Conservation (phyloP, 2,797 vertebrate species). For the Holocentrus rufus region DNA sequence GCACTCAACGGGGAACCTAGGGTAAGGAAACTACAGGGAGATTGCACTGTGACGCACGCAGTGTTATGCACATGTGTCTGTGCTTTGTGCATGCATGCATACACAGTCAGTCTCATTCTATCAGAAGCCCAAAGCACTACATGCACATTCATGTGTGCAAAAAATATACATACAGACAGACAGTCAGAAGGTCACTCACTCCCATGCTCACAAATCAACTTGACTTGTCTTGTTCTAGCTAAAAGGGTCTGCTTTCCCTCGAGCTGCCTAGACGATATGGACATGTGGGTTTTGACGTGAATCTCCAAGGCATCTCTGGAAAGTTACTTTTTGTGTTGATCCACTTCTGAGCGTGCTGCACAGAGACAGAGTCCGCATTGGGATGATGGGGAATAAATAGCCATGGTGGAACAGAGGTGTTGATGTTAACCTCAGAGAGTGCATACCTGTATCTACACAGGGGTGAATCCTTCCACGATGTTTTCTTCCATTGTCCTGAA, state of each 20-base stretch:
- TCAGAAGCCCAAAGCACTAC: constrained; percentile 42
- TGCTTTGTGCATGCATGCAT: constrained; percentile 31
- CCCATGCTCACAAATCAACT: constrained; percentile 10
- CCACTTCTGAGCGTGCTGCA: neutral
- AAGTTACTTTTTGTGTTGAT: constrained; percentile 6
- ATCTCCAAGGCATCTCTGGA: constrained; percentile 10
- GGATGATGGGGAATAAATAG: neutral
- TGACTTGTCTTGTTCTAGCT: neutral
- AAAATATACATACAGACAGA: neutral
- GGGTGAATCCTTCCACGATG: neutral
- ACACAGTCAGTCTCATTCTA: constrained; percentile 59
- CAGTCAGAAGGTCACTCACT: constrained; percentile 1
- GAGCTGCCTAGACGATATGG: neutral
- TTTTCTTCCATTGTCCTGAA: neutral
- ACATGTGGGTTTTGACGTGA: neutral
- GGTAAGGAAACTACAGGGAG: constrained; percentile 22
- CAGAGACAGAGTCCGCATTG: neutral
- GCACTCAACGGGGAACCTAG: constrained; percentile 30
- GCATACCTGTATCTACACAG: neutral
- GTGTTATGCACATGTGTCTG: constrained; percentile 8
- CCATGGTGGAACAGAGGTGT: neutral
- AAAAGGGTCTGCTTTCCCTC: neutral
- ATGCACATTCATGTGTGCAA: constrained; percentile 1
- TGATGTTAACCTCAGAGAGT: neutral
- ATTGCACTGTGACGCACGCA: neutral